These are phyloP conservation scores for Vicugna pacos DNA, from an alignment of 2,113 vertebrate genomes.

Conservation along the genomic window DNA sequence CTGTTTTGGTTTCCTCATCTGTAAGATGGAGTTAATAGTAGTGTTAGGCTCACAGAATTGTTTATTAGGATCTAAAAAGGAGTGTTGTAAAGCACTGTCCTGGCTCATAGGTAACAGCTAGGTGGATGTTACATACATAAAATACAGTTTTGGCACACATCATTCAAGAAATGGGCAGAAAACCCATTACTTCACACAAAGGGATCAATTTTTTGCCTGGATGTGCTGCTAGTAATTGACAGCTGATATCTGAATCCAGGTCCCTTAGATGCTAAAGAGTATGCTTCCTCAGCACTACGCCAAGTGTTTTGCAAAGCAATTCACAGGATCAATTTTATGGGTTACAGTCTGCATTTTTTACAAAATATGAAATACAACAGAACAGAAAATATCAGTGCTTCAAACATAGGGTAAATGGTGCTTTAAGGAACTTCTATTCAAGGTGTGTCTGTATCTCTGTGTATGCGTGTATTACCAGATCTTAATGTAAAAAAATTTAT, in stretches of 20 bases:
- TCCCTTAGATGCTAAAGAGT: background rate
- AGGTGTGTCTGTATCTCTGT: background rate
- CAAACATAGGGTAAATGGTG: background rate
- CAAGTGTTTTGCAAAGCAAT: conserved; percentile 20
- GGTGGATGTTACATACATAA: background rate
- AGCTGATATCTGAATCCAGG: background rate
- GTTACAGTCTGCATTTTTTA: background rate
- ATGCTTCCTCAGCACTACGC: background rate
- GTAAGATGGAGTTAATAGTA: conserved; percentile 24
- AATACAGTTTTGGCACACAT: background rate
- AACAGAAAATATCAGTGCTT: background rate
- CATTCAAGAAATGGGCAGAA: background rate
- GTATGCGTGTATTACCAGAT: background rate
- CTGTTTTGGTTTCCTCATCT: conserved; percentile 3
- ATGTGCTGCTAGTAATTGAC: background rate
- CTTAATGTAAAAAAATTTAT: background rate
- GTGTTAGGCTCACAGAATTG: background rate
- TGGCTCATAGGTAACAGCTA: background rate
- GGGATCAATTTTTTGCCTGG: background rate
- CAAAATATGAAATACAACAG: background rate
- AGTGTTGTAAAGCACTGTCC: background rate
- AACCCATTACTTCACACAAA: background rate
- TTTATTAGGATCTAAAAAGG: conserved; percentile 10
- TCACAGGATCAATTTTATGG: background rate
- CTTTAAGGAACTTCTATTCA: conserved; percentile 8